These are phyloP conservation scores for Bucorvus abyssinicus DNA, from an alignment of 2,797 vertebrate genomes.

Conservation along the genomic window DNA sequence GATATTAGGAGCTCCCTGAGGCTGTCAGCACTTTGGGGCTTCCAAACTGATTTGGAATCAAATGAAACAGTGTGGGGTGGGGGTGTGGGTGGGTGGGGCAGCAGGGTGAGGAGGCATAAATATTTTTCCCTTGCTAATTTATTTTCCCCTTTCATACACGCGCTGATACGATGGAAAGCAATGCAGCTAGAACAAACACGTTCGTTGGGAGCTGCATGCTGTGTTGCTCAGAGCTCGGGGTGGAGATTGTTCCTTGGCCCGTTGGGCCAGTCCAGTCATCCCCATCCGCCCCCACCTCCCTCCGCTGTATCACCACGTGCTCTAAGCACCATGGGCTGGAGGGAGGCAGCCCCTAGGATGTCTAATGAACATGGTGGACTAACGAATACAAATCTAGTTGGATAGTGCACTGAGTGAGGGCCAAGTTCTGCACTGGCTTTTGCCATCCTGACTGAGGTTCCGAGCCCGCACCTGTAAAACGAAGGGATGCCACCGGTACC, in stretches of 20 bases:
- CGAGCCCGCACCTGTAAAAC: neutral
- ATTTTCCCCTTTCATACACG: neutral
- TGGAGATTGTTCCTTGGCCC: neutral
- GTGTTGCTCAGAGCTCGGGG: neutral
- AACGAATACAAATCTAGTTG: neutral
- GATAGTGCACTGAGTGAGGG: neutral
- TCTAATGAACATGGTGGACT: neutral
- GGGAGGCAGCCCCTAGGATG: neutral
- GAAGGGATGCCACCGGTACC: neutral
- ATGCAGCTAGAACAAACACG: neutral
- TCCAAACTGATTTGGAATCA: conserved; percentile 2
- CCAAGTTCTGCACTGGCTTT: neutral
- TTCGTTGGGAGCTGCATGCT: neutral
- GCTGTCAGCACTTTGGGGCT: neutral
- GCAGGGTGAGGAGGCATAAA: neutral
- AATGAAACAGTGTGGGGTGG: neutral
- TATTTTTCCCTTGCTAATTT: conserved; percentile 20
- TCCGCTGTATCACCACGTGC: accelerated
- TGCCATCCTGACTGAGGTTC: accelerated
- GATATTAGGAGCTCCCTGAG: neutral
- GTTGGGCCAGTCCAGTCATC: neutral
- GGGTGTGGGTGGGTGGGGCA: neutral
- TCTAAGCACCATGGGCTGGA: neutral
- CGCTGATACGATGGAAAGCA: neutral
- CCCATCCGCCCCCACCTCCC: neutral